These are phyloP conservation scores for Trichechus manatus DNA, from an alignment of 2,113 vertebrate genomes.

Conservation along the genomic window DNA sequence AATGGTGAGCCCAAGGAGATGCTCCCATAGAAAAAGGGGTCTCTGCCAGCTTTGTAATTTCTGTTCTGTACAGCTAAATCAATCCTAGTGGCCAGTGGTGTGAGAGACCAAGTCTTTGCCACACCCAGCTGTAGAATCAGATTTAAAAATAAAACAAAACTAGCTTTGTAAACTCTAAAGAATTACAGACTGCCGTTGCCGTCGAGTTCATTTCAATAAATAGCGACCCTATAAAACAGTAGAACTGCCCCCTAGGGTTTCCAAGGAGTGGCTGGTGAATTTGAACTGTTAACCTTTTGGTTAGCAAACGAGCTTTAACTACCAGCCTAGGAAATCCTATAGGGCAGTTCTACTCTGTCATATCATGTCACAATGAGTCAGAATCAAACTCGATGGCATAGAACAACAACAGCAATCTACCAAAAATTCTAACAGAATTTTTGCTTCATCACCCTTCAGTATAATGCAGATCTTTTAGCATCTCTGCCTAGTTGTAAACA, in stretches of 20 bases:
- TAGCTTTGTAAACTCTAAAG: no score
- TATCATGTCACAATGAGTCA: not conserved
- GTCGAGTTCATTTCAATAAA: no score
- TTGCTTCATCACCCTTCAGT: not conserved
- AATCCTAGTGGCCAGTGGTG: not conserved
- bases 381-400: not conserved
- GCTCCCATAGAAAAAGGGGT: no score
- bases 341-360: not conserved
- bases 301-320: no score
- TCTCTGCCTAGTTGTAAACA: not conserved
- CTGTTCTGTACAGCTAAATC: not conserved
- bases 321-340: no score
- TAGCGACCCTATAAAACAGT: no score
- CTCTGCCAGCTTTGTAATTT: not conserved
- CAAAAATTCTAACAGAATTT: not conserved
- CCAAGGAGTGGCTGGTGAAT: no score
- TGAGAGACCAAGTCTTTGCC: not conserved
- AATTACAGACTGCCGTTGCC: no score
- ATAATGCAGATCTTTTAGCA: not conserved
- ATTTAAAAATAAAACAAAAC: not conserved
- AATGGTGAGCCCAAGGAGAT: not conserved
- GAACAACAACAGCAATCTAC: not conserved
- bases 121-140: not conserved
- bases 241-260: no score
- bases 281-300: no score